These are phyloP conservation scores for Hermodice carunculata DNA, from an alignment of 2,888 invertebrate species.

Conservation along the genomic window DNA sequence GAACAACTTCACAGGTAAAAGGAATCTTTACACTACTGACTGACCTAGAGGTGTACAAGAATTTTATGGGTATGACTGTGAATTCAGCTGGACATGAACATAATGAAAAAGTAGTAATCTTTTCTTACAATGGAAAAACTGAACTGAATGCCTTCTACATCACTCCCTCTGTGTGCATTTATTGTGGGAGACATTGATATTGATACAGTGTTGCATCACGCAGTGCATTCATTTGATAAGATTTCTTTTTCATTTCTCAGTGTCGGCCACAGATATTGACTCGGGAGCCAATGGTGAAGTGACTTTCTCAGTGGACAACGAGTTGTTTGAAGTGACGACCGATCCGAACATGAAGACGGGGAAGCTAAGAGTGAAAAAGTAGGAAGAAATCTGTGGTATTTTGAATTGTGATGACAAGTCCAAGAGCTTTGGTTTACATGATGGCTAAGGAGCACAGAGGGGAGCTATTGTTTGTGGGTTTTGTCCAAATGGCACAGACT, in stretches of 20 bases:
- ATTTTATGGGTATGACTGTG: too few species aligned
- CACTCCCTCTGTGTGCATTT: neutral
- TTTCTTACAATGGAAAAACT: too few species aligned
- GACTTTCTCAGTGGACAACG: conserved; percentile 19
- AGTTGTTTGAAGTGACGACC: conserved; percentile 18
- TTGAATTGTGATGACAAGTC: neutral
- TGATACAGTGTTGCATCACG: neutral
- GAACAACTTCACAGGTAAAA: too few species aligned
- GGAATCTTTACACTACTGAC: too few species aligned
- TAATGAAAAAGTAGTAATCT: too few species aligned
- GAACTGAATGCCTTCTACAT: neutral
- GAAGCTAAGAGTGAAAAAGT: neutral
- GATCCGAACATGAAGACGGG: neutral
- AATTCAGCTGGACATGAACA: too few species aligned
- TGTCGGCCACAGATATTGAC: conserved; percentile 36
- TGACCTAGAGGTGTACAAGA: too few species aligned
- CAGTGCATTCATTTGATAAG: neutral
- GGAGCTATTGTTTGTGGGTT: too few species aligned
- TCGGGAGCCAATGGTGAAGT: conserved; percentile 28
- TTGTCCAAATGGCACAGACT: too few species aligned
- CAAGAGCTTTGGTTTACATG: too few species aligned
- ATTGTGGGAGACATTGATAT: neutral
- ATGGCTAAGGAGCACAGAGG: too few species aligned
- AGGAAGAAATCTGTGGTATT: neutral
- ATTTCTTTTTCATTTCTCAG: conserved; percentile 19